phyloP scores from a whole-genome alignment of 2,888 invertebrate species.

The Pycnomerus fuliginosus region DNA sequence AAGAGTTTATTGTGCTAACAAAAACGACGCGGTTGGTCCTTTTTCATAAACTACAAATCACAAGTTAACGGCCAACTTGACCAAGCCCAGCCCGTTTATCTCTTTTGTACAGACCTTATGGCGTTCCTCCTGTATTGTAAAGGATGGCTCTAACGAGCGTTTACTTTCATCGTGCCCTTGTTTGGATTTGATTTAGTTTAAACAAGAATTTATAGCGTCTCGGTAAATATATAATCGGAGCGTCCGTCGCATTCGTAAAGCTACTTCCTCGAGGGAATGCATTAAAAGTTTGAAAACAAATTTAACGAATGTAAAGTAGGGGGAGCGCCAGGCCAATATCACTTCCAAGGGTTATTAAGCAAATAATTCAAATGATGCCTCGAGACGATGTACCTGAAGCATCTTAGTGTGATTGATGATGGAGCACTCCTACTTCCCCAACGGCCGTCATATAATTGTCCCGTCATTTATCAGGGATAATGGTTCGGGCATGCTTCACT shows the following conservation, averaged over 20 bases:
- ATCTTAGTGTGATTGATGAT: conserved; percentile 28
- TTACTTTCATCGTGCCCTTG: conserved; percentile 1
- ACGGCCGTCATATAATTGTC: conserved; percentile 45
- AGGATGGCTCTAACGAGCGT: too few species aligned
- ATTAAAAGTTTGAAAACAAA: conserved; percentile 32
- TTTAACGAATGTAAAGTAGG: conserved; percentile 25
- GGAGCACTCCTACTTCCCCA: conserved; percentile 14
- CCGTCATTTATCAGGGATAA: conserved; percentile 48
- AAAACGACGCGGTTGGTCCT: conserved; percentile 6
- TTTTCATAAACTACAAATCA: conserved; percentile 13
- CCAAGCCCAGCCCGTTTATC: too few species aligned
- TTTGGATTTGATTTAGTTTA: too few species aligned
- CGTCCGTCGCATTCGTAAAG: conserved; percentile 11
- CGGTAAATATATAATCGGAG: background rate
- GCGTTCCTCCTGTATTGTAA: too few species aligned
- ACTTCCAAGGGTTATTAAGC: conserved; percentile 35
- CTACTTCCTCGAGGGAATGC: conserved; percentile 18
- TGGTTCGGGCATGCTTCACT: conserved; percentile 36
- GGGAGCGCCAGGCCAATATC: conserved; percentile 25
- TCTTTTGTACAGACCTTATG: too few species aligned
- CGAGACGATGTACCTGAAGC: conserved; percentile 25
- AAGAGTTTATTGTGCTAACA: conserved; percentile 3
- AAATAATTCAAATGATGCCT: conserved; percentile 32
- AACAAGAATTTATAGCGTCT: too few species aligned
- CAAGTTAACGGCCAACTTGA: conserved; percentile 4